Evolutionary conservation across 2,888 invertebrate species (phyloP).

Genomic region (Oxyscelio sp.): DNA sequence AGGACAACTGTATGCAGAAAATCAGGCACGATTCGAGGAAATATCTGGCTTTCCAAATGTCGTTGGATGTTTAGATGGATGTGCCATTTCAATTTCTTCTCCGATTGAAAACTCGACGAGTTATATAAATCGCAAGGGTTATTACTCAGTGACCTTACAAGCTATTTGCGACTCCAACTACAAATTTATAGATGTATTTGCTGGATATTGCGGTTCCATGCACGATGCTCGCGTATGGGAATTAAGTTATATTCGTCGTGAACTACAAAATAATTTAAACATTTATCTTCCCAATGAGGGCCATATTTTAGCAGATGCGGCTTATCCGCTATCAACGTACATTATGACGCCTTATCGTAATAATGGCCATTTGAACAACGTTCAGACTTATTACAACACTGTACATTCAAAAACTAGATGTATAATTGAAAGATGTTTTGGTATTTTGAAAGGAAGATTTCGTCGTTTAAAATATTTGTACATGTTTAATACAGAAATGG

Average conservation of each 20-base stretch:
- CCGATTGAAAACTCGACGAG: slow-evolving; percentile 7
- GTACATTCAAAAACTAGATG: not conserved
- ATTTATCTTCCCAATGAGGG: slow-evolving; percentile 15
- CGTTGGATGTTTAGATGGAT: slow-evolving; percentile 32
- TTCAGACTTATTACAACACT: not conserved
- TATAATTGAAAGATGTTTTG: not conserved
- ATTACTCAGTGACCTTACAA: slow-evolving; percentile 35
- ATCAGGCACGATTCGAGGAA: not conserved
- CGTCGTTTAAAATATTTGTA: not conserved
- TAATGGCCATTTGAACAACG: not conserved
- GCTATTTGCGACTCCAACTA: slow-evolving; percentile 14
- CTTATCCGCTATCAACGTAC: not conserved
- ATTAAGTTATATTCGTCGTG: slow-evolving; percentile 15
- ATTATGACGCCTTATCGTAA: not conserved
- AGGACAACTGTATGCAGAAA: too few relatives aligned
- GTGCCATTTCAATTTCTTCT: slow-evolving; percentile 21
- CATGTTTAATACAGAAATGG: slow-evolving; percentile 5
- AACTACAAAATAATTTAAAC: not conserved
- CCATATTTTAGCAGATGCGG: slow-evolving; percentile 29
- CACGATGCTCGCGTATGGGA: slow-evolving; percentile 56
- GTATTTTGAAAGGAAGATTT: not conserved
- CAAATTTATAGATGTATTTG: slow-evolving; percentile 40
- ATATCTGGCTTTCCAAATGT: slow-evolving; percentile 19
- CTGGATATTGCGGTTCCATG: slow-evolving; percentile 45
- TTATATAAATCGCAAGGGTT: slow-evolving; percentile 42